Evolutionary conservation across 2,113 vertebrate species (phyloP), one percentile per base, ranked within the genome.

Genomic region (Agapornis roseicollis): DNA sequence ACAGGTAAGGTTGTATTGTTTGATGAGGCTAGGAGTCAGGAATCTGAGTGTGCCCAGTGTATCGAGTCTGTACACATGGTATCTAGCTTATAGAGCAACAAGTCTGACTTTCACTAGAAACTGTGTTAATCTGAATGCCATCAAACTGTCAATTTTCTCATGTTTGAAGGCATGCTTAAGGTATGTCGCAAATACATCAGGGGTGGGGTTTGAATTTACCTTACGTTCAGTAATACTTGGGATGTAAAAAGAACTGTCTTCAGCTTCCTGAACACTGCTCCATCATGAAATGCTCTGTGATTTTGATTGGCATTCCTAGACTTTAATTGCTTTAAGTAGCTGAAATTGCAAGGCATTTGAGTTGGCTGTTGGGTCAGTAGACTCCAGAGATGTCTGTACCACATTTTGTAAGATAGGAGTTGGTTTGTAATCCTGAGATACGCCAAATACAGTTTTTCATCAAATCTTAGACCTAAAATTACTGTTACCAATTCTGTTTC

Each of bases 31-130:
- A 8, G 35, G 3, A 14, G 1, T 17, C 12, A 19, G 74, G 25
- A 71, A n/a, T 25, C 9, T 7, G 18, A 20, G 33, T 11, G 31
- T 31, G 7, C 20, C 15, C 4, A 12, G 7, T 9, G 16, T 28
- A 9, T 31, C 12, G 2, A 28, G 14, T 19, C 27, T 24, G 2
- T 33, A 18, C 68, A 2, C 13, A 6, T 2, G 9, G 6, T 4
- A 10, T 3, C 24, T 35, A 44, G 14, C 19, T 77, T 39, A 12
- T 3, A 33, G 39, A 55, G 25, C n/a, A 53, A 5, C 25, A 41
- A 37, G n/a, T 35, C 24, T 35, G 5, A 17, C 10, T 81, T 27
- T 24, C 17, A 8, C 9, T 73, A 6, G 29, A 56, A 71, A 22
- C 50, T 1, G n/a, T 50, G 25, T 63, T 35, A 10, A 49, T 23